These are phyloP conservation scores for Laterallus jamaicensis DNA, from an alignment of 2,113 vertebrate genomes.

Conservation along the genomic window DNA sequence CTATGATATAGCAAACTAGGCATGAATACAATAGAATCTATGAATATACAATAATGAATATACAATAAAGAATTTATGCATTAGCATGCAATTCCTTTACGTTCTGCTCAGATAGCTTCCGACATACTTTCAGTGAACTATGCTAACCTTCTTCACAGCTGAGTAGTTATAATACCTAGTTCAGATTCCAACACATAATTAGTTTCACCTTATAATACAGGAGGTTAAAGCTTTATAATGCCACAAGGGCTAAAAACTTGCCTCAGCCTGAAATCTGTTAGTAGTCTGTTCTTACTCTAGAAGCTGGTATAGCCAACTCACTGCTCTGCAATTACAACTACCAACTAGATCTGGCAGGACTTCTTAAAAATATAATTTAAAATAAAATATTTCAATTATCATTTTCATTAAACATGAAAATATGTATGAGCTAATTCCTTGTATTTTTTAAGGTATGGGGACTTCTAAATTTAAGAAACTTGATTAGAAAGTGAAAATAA, in stretches of 20 bases:
- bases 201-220: constrained; percentile 20
- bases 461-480: background rate
- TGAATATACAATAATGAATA: too few species aligned
- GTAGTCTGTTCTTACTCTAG: background rate
- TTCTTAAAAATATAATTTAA: background rate
- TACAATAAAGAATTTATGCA: background rate
- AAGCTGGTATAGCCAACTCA: background rate
- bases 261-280: background rate
- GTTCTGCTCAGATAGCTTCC: background rate
- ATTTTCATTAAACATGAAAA: background rate
- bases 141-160: constrained; percentile 21
- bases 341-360: background rate
- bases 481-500: background rate
- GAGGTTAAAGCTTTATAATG: constrained; percentile 13
- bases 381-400: background rate
- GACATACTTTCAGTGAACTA: constrained; percentile 16
- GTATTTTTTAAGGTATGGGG: background rate
- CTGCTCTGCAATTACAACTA: background rate
- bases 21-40: background rate
- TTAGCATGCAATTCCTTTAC: background rate
- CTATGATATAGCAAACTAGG: background rate
- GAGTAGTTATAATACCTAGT: background rate
- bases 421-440: background rate
- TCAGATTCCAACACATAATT: constrained; percentile 13
- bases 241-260: background rate